Evolutionary conservation across 2,888 invertebrate genomes (phyloP), one percentile per base, ranked within the genome.

Genomic region (Macropis europaea): DNA sequence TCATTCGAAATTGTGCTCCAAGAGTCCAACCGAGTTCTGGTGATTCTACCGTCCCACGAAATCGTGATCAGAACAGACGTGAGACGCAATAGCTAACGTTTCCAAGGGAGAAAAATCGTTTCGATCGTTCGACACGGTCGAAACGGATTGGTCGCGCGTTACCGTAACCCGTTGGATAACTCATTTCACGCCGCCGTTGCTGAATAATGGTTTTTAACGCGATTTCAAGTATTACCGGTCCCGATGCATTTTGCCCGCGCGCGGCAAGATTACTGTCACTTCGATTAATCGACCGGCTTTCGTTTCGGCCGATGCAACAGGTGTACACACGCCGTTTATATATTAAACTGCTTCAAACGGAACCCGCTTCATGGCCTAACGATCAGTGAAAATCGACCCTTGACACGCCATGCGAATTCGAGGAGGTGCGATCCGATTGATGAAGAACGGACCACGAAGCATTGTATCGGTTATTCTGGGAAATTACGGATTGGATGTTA

Each of bases 281-380:
- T 73, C 69, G 71, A 75, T 76, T 76, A 72, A 68, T 76, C 59
- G 76, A 38, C 59, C 64, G 42, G 59, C 53, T 73, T 59, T 64
- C 62, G 63, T 53, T 53, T 54, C 54, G 61, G 50, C 32, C 48
- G 28, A n/a, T 7, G 76, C 76, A 77, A 77, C 76, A 77, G 76
- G 76, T 77, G 72, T 5, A 63, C 13, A n/a, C 30, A 17, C 30
- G 45, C 19, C 11, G 54, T 62, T 74, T 66, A 43, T 62, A 17
- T 22, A 56, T 62, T 56, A 53, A 57, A 57, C 28, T 40, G n/a
- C 30, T 43, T 45, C 38, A 19, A 61, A 50, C 28, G 32, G 56
- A 61, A 68, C 53, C 36, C 17, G 48, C 6, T 60, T 19, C 34
- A 28, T 15, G 22, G n/a, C 15, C 24, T 13, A n/a, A 22, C 7